Percentiles rank a stretch among this genome's conserved stretches.
Conservation (phyloP, 2,113 vertebrate genomes). For the Isichthys henryi region DNA sequence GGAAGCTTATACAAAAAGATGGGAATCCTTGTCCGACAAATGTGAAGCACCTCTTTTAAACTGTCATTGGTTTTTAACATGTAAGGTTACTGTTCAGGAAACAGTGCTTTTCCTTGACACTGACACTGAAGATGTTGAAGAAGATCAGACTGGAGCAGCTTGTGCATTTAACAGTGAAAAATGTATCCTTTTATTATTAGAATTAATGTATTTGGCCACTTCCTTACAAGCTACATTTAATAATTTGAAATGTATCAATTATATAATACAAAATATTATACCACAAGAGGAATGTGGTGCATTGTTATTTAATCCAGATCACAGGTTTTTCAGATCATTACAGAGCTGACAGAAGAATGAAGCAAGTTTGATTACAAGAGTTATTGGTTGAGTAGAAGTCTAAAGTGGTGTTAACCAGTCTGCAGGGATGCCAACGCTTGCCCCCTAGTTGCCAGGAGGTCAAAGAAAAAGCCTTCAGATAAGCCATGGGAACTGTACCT, state of each 20-base stretch:
- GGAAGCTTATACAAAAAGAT: not conserved
- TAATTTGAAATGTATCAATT: not conserved
- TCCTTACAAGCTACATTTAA: not conserved
- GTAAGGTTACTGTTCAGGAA: not conserved
- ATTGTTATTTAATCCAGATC: not conserved
- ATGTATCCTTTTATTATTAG: slow-evolving; percentile 61
- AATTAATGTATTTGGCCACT: not conserved
- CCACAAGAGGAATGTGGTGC: not conserved
- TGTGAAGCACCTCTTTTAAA: not conserved
- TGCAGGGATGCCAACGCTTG: not conserved
- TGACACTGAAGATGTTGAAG: slow-evolving; percentile 58
- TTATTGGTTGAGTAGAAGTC: not conserved
- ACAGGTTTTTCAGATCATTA: not conserved
- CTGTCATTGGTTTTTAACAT: not conserved
- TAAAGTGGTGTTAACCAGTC: not conserved
- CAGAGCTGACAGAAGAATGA: not conserved
- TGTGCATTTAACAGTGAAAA: slow-evolving; percentile 44
- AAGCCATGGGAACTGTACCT: not conserved
- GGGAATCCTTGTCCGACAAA: not conserved
- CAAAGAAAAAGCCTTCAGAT: not conserved
- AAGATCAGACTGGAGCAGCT: slow-evolving; percentile 37
- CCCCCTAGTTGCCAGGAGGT: not conserved
- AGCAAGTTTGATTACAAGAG: not conserved
- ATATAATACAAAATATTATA: not conserved
- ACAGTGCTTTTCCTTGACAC: slow-evolving; percentile 51